Evolutionary conservation across 1,140 invertebrate species (phyloP), one percentile per base, ranked within the genome.

Genomic region (Cydia amplana): DNA sequence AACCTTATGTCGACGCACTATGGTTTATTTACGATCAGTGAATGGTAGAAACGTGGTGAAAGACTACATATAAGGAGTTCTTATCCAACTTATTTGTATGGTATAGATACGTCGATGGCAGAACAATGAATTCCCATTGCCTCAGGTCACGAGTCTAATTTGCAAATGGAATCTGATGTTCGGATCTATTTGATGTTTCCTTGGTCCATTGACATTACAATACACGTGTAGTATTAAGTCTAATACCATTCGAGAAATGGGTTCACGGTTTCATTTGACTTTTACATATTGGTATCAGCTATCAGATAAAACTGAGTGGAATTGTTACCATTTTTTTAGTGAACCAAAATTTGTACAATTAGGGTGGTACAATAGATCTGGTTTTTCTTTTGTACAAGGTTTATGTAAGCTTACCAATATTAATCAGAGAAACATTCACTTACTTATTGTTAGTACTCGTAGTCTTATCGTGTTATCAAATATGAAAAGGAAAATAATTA

Each of bases 91-190:
- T 70, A 70, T 70, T 70, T 70, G 32, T 70, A 70, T 70, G 65
- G 65, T 70, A 36, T 43, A 43, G 65, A 70, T n/a, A 70, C 55
- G 36, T 70, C 65, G 65, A 36, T 70, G 65, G 65, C 36, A 40
- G 65, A 70, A 70, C 65, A 70, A 70, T 70, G 65, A 70, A 70
- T 70, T 43, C 18, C 65, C 32, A 70, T 70, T 36, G 65, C 65
- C 28, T 32, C 25, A 10, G 65, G 65, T 70, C 65, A 70, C 65
- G 65, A 70, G 16, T 70, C 65, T 18, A 70, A 70, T 70, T 70
- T 70, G 65, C 65, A 40, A 70, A 40, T 70, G 65, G 4, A 70
- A 70, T 70, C 16, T 67, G 2, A 10, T n/a, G 18, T 18, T 70
- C 32, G n/a, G 14, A 36, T 70, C 65, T 70, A 3, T 70, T 43